Evolutionary conservation across 2,797 vertebrate species (phyloP).

Genomic region (Phrynocephalus guinanensis): DNA sequence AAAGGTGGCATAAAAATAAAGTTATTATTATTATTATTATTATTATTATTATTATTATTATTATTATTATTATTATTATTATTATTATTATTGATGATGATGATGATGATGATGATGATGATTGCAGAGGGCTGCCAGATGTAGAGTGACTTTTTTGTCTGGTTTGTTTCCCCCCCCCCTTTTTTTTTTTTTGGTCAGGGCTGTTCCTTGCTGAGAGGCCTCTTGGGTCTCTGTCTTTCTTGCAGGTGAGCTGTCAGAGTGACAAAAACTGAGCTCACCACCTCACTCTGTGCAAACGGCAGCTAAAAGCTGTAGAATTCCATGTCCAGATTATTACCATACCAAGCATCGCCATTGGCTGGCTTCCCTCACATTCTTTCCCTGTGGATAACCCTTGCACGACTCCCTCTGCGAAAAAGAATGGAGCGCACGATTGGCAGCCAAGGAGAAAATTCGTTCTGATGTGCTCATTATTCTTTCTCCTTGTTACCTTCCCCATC

Average conservation of each 20-base stretch:
- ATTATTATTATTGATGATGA: no score
- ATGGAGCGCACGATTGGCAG: not conserved
- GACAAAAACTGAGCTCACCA: slow-evolving; percentile 18
- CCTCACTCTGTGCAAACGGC: slow-evolving; percentile 20
- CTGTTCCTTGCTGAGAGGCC: not conserved
- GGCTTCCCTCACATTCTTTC: slow-evolving; percentile 20
- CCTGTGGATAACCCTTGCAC: slow-evolving; percentile 17
- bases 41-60: no score
- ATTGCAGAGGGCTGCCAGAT: not conserved
- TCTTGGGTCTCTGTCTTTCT: not conserved
- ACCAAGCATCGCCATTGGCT: slow-evolving; percentile 23
- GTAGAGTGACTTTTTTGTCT: not conserved
- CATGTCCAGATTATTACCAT: slow-evolving; percentile 27
- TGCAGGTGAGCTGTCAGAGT: not conserved
- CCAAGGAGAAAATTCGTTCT: not conserved
- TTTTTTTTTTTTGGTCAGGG: not conserved
- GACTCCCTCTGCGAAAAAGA: not conserved
- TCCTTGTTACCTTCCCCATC: accelerated
- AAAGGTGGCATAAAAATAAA: no score
- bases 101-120: no score
- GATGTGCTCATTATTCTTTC: not conserved
- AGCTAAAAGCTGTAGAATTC: slow-evolving; percentile 12
- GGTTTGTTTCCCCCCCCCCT: not conserved
- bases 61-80: no score
- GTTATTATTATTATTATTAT: no score